Evolutionary conservation across 2,113 vertebrate species (phyloP).

Genomic region (Syngnathoides biaculeatus): DNA sequence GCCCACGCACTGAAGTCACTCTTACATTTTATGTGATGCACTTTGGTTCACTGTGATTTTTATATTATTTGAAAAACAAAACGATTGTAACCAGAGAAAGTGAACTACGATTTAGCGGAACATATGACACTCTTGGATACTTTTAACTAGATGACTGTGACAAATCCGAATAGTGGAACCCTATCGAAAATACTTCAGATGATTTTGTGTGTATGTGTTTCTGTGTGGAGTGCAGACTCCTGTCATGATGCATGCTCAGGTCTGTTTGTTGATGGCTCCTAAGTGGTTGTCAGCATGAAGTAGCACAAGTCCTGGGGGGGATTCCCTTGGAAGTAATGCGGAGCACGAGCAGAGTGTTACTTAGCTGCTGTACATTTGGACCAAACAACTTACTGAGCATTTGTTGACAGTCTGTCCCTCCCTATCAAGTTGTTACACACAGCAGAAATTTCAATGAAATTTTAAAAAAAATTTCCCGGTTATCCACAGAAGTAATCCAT

Average conservation of each 20-base stretch:
- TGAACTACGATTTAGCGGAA: neutral
- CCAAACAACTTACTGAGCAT: slow-evolving; percentile 31
- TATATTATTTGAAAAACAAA: neutral
- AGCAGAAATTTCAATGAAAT: neutral
- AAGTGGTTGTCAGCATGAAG: slow-evolving; percentile 70
- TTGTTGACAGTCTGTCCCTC: slow-evolving; percentile 13
- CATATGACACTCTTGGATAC: neutral
- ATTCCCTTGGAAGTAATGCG: slow-evolving; percentile 52
- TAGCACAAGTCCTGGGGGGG: slow-evolving; percentile 63
- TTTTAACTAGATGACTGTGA: neutral
- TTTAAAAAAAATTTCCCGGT: too few relatives aligned
- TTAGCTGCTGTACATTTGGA: slow-evolving; percentile 39
- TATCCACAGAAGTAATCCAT: too few relatives aligned
- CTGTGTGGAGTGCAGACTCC: slow-evolving; percentile 38
- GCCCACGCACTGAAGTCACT: too few relatives aligned
- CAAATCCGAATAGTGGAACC: neutral
- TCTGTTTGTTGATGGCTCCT: slow-evolving; percentile 60
- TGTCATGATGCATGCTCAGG: slow-evolving; percentile 57
- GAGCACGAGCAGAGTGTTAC: slow-evolving; percentile 47
- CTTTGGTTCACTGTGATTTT: neutral
- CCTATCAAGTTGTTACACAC: slow-evolving; percentile 1
- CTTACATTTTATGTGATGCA: neutral
- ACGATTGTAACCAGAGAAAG: neutral
- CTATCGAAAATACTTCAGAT: neutral
- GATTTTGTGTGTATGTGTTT: neutral